Conservation (phyloP, 2,113 vertebrate genomes). For the Geococcyx californianus region DNA sequence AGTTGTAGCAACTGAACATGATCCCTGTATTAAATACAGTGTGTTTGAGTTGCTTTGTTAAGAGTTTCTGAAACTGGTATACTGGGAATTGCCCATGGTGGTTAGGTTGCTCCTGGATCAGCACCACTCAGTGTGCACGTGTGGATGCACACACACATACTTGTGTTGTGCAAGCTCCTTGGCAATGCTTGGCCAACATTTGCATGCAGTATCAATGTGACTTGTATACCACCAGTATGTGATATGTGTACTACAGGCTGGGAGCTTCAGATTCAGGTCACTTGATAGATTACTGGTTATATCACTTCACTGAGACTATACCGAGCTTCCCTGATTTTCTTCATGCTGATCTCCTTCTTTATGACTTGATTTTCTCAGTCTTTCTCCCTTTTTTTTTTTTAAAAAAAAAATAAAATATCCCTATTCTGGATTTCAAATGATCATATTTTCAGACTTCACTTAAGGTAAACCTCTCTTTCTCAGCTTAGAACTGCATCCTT, state of each 20-base stretch:
- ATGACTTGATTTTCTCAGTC: not conserved
- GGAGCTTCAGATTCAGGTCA: not conserved
- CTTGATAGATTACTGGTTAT: not conserved
- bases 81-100: not conserved
- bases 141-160: no score
- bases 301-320: not conserved
- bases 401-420: no score
- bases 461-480: not conserved
- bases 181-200: not conserved
- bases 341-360: not conserved
- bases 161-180: not conserved
- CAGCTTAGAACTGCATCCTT: not conserved
- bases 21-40: not conserved
- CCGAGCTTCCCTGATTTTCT: not conserved
- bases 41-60: not conserved
- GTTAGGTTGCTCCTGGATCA: not conserved
- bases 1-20: constrained; percentile 1
- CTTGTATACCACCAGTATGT: not conserved
- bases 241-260: not conserved
- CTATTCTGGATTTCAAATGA: not conserved
- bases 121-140: accelerated
- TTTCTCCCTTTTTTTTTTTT: no score
- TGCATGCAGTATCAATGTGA: accelerated
- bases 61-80: not conserved
- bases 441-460: not conserved